Evolutionary conservation across 2,888 invertebrate genomes (phyloP).

Genomic region (Drosophila engyochracea): DNA sequence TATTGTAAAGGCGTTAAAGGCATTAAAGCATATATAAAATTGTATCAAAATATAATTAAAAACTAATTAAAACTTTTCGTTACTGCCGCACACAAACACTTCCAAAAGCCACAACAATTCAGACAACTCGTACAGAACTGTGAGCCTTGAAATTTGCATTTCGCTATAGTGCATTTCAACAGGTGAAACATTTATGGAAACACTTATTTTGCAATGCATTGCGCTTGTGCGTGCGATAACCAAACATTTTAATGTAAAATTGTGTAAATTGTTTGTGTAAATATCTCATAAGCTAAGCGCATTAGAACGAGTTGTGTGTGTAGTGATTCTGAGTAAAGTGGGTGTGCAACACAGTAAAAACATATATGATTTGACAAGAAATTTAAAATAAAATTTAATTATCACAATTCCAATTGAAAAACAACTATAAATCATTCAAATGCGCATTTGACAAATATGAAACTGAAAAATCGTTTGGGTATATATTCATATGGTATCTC

Average conservation of each 20-base stretch:
- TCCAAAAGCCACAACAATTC: constrained; percentile 76
- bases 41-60: constrained; percentile 21
- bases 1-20: constrained; percentile 79
- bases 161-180: constrained; percentile 58
- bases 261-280: constrained; percentile 37
- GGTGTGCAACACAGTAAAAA: constrained; percentile 7
- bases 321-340: constrained; percentile 8
- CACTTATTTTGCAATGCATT: constrained; percentile 81
- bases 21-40: constrained; percentile 53
- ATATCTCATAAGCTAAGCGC: constrained; percentile 61
- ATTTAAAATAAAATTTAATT: constrained; percentile 32
- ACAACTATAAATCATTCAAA: constrained; percentile 55
- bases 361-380: neutral
- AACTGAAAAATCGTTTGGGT: constrained; percentile 50
- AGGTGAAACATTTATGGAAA: constrained; percentile 3
- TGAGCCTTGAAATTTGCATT: constrained; percentile 82
- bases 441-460: constrained; percentile 60
- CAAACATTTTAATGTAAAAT: constrained; percentile 62
- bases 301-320: constrained; percentile 68
- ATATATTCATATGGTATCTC: neutral
- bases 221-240: constrained; percentile 79
- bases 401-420: constrained; percentile 44
- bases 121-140: constrained; percentile 84
- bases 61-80: constrained; percentile 59
- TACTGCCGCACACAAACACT: constrained; percentile 73